A percentile compares a stretch with the other conserved stretches of the same genome.
These are phyloP conservation scores for Thumatha senex DNA, from an alignment of 2,888 invertebrate species.

Conservation along the genomic window DNA sequence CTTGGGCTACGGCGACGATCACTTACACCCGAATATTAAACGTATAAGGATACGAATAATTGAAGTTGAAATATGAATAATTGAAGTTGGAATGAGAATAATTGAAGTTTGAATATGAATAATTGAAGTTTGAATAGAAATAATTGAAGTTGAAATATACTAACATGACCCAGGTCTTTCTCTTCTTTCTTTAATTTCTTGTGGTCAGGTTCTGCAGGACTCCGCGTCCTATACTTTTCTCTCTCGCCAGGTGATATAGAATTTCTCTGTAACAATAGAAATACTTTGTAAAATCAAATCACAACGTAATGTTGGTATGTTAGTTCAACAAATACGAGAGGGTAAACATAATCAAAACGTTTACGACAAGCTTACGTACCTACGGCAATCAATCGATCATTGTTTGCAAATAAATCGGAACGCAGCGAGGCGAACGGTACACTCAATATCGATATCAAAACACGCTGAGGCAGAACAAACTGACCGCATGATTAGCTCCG, in stretches of 20 bases:
- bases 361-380: conserved; percentile 72
- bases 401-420: conserved; percentile 82
- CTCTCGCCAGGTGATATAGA: conserved; percentile 93
- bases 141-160: conserved; percentile 48
- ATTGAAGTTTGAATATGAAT: too few species aligned
- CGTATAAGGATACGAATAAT: too few species aligned
- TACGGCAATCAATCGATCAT: conserved; percentile 81
- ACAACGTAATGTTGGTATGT: conserved; percentile 52
- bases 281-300: conserved; percentile 41
- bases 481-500: conserved; percentile 83
- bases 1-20: too few species aligned
- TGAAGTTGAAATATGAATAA: too few species aligned
- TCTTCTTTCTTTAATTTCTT: conserved; percentile 92
- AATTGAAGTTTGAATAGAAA: too few species aligned
- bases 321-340: conserved; percentile 68
- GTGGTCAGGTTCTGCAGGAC: conserved; percentile 88
- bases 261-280: conserved; percentile 86
- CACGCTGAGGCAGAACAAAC: conserved; percentile 83
- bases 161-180: conserved; percentile 91
- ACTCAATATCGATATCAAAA: conserved; percentile 83
- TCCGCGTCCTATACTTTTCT: conserved; percentile 92
- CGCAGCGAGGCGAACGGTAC: conserved; percentile 77
- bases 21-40: too few species aligned
- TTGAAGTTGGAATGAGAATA: too few species aligned
- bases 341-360: conserved; percentile 80